A percentile compares a stretch with the other conserved stretches of the same genome.
Evolutionary conservation across 2,113 vertebrate genomes (phyloP).

Genomic region (Syrmaticus mikado): DNA sequence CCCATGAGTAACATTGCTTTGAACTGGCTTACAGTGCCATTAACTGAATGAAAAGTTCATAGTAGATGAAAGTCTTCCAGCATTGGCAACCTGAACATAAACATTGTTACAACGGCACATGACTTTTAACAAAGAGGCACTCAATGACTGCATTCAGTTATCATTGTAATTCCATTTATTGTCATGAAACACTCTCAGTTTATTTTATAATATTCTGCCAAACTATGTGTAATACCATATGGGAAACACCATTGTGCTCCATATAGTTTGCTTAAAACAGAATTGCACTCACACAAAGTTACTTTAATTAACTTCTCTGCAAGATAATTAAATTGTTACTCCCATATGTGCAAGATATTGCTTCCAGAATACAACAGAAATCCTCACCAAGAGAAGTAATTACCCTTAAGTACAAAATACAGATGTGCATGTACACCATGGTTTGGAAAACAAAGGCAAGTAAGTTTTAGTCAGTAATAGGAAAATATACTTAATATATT

Average conservation of each 20-base stretch:
- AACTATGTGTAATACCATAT: not conserved
- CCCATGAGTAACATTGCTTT: constrained; percentile 45
- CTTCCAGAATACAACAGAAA: not conserved
- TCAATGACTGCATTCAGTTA: not conserved
- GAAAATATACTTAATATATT: not conserved
- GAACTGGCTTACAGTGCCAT: not conserved
- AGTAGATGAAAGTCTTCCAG: not conserved
- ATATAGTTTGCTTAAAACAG: not conserved
- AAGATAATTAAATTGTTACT: not conserved
- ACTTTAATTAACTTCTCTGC: not conserved
- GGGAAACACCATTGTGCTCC: not conserved
- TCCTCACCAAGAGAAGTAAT: not conserved
- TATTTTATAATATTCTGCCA: not conserved
- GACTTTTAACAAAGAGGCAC: not conserved
- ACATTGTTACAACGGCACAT: not conserved
- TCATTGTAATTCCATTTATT: not conserved
- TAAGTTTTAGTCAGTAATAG: not conserved
- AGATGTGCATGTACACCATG: not conserved
- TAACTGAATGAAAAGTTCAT: not conserved
- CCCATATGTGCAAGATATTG: not conserved
- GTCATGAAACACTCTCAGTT: not conserved
- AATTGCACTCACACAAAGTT: not conserved
- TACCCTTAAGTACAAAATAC: not conserved
- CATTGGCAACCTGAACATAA: not conserved
- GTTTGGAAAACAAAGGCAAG: not conserved